Conservation (phyloP, 2,888 invertebrate species). For the Cryptophagus acutangulus region DNA sequence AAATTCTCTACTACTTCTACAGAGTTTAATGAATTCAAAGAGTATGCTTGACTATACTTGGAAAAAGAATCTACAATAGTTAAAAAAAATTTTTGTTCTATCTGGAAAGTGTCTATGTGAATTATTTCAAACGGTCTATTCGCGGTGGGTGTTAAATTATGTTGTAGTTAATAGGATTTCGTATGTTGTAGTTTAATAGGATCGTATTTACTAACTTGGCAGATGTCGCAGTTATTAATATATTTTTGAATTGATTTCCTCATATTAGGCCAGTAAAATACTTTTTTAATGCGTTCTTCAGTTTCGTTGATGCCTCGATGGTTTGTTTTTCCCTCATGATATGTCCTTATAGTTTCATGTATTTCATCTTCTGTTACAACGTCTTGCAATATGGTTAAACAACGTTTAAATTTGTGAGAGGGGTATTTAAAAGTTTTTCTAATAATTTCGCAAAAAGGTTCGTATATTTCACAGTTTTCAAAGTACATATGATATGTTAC, state of each 20-base stretch:
- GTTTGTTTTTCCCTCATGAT: conserved; percentile 4
- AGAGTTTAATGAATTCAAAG: conserved; percentile 11
- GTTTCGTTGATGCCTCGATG: conserved; percentile 5
- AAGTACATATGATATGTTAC: no score
- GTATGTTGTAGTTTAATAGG: no score
- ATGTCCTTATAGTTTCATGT: neutral
- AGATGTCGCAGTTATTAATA: conserved; percentile 7
- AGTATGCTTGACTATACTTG: conserved; percentile 22
- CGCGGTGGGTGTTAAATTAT: conserved; percentile 18
- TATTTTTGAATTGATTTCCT: conserved; percentile 2
- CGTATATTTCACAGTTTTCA: no score
- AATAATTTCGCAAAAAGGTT: no score
- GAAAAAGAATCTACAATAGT: conserved; percentile 25
- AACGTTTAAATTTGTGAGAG: no score
- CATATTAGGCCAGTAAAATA: conserved; percentile 5
- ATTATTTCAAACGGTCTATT: conserved; percentile 17
- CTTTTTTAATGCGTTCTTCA: conserved; percentile 3
- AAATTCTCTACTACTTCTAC: conserved; percentile 20
- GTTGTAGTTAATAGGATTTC: no score
- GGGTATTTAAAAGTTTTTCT: no score
- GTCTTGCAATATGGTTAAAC: no score
- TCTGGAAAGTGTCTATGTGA: conserved; percentile 15
- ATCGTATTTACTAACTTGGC: conserved; percentile 17
- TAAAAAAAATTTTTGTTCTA: conserved; percentile 16
- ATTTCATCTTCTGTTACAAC: neutral